phyloP scores from a whole-genome alignment of 2,113 vertebrate species.

The Amphiprion ocellaris region DNA sequence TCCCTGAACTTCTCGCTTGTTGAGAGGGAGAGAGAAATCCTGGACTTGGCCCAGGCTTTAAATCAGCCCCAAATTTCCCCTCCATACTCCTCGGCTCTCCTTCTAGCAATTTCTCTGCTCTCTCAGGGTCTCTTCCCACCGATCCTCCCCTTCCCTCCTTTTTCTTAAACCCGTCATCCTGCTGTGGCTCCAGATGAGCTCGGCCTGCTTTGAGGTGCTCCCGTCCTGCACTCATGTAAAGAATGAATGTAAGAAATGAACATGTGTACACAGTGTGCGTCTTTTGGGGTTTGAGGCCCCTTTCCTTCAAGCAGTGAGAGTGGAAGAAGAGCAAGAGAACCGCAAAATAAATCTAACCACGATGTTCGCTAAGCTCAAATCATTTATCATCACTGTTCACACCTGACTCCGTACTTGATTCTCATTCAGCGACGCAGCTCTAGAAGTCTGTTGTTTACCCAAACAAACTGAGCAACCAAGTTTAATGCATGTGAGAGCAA shows the following conservation, averaged over 20 bases:
- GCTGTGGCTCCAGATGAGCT: conserved; percentile 67
- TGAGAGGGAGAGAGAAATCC: conserved; percentile 22
- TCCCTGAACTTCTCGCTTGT: conserved; percentile 46
- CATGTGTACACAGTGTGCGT: conserved; percentile 5
- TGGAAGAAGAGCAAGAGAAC: background rate
- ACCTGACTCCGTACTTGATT: background rate
- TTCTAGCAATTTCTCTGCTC: conserved; percentile 42
- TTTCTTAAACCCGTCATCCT: conserved; percentile 30
- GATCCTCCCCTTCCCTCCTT: background rate
- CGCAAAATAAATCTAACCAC: conserved; percentile 1
- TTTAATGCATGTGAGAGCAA: conserved; percentile 41
- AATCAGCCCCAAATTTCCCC: conserved; percentile 57
- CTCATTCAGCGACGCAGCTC: background rate
- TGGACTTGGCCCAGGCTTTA: conserved; percentile 54
- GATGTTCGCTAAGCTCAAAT: conserved; percentile 1
- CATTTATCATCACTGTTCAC: conserved; percentile 9
- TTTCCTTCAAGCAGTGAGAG: conserved; percentile 3
- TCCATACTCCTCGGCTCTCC: conserved; percentile 12
- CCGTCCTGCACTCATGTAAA: conserved; percentile 1
- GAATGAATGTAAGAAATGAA: conserved; percentile 18
- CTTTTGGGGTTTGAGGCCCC: conserved; percentile 5
- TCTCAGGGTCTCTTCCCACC: conserved; percentile 18
- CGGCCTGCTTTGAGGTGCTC: conserved; percentile 3
- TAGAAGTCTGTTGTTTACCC: background rate
- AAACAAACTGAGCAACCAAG: conserved; percentile 1